Base-by-base conservation (phyloP, 2,797 vertebrate species). In the Alectoris magna region DNA sequence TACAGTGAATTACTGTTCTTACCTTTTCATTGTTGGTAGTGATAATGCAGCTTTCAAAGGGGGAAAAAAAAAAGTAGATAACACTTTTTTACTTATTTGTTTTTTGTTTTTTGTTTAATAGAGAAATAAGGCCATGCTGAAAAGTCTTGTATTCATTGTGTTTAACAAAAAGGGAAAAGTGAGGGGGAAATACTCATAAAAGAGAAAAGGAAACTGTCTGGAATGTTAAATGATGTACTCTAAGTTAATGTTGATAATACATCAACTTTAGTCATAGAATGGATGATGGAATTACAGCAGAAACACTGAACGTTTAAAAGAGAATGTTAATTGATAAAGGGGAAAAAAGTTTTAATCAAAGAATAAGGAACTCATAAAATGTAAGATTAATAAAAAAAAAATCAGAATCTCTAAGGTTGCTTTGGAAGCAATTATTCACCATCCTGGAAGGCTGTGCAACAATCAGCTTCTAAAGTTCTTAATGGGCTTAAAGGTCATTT, bases 401-500 rank as follows among this genome's bases (percentile, higher is more conserved):
- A 13, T 14, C 63, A 76, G 67, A 81, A 76, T 18, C 2, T 0
- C 36, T 29, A 53, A 41, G 13, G 44, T 71, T 86, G 67, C 70
- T 91, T 88, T 76, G 29, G 76, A 92, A 91, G 73, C 70, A 93
- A 88, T 94, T 94, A 94, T 60, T 93, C 68, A 18, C 83, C 43
- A 78, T 84, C 60, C 68, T 95, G 71, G 60, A 93, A 94, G 76
- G 5, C 43, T 90, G 36, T 58, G 41, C 64, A 87, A 90, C 67
- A 76, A 84, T 84, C 79, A 95, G 38, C 38, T 23, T 91, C 44
- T 95, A 88, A 96, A 67, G 26, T 86, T 70, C 58, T 92, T 86
- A 91, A 88, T 86, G 79, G 70, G 56, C 87, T 96, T 94, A 94
- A 91, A 94, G 92, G 96, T 90, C 71, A 88, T 91, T 91, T 91